phyloP scores from a whole-genome alignment of 1,140 invertebrate species.

The Campoletis sonorensis region DNA sequence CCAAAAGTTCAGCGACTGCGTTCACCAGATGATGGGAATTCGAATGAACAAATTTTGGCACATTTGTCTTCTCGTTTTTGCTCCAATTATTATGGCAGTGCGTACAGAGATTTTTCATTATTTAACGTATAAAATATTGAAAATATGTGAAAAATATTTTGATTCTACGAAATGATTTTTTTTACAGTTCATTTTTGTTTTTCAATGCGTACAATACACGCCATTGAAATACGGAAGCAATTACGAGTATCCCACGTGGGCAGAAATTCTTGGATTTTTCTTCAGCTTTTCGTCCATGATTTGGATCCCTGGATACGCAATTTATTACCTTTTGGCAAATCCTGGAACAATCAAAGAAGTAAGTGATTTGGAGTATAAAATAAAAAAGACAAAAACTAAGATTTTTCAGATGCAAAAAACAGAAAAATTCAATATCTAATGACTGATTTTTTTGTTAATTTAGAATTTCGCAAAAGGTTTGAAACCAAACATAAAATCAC shows the following conservation, averaged over 20 bases:
- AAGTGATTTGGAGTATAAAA: background rate
- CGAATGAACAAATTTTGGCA: slow-evolving; percentile 79
- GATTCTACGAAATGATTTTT: background rate
- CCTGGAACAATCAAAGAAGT: slow-evolving; percentile 78
- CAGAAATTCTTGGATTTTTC: slow-evolving; percentile 83
- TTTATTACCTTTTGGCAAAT: slow-evolving; percentile 77
- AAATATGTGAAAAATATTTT: no score
- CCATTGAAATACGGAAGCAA: slow-evolving; percentile 81
- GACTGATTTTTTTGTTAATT: slow-evolving; percentile 46
- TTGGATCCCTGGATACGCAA: slow-evolving; percentile 82
- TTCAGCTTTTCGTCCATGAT: slow-evolving; percentile 87
- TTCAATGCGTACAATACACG: slow-evolving; percentile 82
- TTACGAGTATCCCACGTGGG: slow-evolving; percentile 87
- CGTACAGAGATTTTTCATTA: slow-evolving; percentile 57
- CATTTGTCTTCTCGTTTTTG: slow-evolving; percentile 80
- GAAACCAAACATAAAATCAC: slow-evolving; percentile 74
- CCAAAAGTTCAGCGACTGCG: slow-evolving; percentile 79
- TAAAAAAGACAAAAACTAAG: background rate
- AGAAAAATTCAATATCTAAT: no score
- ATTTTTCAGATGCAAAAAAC: slow-evolving; percentile 29
- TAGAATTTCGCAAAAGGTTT: slow-evolving; percentile 76
- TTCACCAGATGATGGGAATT: slow-evolving; percentile 83
- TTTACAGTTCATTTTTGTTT: slow-evolving; percentile 83
- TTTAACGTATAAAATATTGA: background rate
- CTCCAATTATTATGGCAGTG: slow-evolving; percentile 81